phyloP scores from a whole-genome alignment of 2,888 invertebrate genomes.

The Achlya flavicornis region DNA sequence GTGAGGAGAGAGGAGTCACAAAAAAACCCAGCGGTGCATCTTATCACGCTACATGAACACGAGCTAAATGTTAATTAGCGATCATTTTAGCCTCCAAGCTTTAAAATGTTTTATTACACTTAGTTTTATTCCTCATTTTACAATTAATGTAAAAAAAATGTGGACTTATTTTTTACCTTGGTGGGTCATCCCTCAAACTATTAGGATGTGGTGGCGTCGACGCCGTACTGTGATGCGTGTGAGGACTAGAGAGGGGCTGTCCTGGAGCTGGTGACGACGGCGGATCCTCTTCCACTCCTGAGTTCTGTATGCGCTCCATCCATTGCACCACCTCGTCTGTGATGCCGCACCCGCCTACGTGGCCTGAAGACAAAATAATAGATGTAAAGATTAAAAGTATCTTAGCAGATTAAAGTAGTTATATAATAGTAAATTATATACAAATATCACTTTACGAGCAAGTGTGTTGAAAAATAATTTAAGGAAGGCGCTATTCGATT shows the following conservation, averaged over 20 bases:
- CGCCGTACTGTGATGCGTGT: conserved; percentile 51
- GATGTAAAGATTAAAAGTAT: not conserved
- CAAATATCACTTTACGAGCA: too few species aligned
- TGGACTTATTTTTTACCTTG: conserved; percentile 52
- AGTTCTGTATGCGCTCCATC: conserved; percentile 96
- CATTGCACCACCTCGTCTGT: conserved; percentile 94
- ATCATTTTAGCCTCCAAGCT: not conserved
- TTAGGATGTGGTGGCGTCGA: conserved; percentile 70
- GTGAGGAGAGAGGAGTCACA: not conserved
- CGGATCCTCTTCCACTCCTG: conserved; percentile 85
- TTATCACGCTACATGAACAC: not conserved
- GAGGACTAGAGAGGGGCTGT: conserved; percentile 45
- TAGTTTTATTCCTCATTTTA: not conserved
- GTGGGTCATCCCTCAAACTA: conserved; percentile 72
- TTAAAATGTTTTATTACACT: not conserved
- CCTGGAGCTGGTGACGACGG: conserved; percentile 56
- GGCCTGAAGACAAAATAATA: conserved; percentile 81
- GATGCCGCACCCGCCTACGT: conserved; percentile 93
- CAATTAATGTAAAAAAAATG: not conserved
- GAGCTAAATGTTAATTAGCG: not conserved
- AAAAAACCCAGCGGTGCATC: not conserved
- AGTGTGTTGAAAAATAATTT: too few species aligned
- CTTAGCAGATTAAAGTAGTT: too few species aligned
- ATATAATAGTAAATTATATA: too few species aligned
- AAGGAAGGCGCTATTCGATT: too few species aligned